Evolutionary conservation across 2,113 vertebrate species (phyloP), one percentile per base, ranked within the genome.

Genomic region (Stictonetta naevosa): DNA sequence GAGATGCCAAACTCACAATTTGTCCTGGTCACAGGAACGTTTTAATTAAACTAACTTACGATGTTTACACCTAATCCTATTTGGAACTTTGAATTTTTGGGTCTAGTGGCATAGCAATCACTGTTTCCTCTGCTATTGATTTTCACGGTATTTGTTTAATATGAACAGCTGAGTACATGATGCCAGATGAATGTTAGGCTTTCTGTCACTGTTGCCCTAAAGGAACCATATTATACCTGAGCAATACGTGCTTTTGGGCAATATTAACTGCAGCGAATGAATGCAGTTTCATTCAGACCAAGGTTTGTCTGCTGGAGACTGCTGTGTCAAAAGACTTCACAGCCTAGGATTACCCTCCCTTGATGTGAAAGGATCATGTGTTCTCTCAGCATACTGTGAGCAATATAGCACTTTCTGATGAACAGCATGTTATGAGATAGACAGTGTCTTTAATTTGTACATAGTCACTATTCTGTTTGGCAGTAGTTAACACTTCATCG

Each of bases 11-110:
- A 50, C n/a, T 59, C 50, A 50, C 6, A n/a, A 8, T 66, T 92
- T n/a, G 55, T 63, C 2, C 36, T 59, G 8, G 42, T 48, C 50
- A 62, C 34, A 88, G 67, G 90, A 87, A 36, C 3, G 10, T 59
- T 46, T 33, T 60, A 79, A 76, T 5, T 3, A 31, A 91, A 52
- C 5, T 14, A 74, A 42, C 10, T 23, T 75, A 7, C 4, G 11
- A 31, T 60, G 9, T 5, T 63, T 86, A 22, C 40, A 5, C 0
- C 0, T 50, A 18, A 22, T 68, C 60, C 73, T 66, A 33, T 83
- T 93, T 81, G 74, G 13, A 58, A n/a, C 9, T 9, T 36, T 7
- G 13, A 42, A 13, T 6, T 59, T 80, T 69, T n/a, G 23, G 3
- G 6, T 48, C 11, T 7, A 53, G 6, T 58, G 56, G 17, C 48